Percentiles rank a stretch among this genome's conserved stretches.
These are phyloP conservation scores for Nyctalus aviator DNA, from an alignment of 2,797 vertebrate genomes.

Conservation along the genomic window DNA sequence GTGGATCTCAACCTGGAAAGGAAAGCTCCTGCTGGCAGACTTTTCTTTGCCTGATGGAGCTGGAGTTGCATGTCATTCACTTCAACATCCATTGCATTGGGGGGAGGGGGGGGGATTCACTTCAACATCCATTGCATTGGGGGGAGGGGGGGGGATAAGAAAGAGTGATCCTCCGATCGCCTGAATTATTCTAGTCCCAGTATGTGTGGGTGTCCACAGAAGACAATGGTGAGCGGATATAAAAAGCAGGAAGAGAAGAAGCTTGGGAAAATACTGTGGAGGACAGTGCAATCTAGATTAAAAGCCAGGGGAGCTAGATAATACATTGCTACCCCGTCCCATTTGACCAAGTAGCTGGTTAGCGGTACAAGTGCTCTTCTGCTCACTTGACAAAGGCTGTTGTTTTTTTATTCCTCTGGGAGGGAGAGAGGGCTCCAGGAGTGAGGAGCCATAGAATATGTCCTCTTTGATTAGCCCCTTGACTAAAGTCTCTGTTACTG, in stretches of 20 bases:
- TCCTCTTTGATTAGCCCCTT: constrained; percentile 61
- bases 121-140: neutral
- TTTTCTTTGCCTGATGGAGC: neutral
- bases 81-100: neutral
- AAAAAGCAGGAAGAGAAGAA: neutral
- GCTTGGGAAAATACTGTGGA: neutral
- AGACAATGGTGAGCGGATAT: neutral
- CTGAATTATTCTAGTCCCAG: neutral
- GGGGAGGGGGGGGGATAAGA: neutral
- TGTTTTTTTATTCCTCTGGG: neutral
- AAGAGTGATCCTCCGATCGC: neutral
- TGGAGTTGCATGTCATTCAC: neutral
- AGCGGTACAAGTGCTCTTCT: neutral
- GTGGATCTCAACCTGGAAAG: neutral
- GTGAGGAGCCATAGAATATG: neutral
- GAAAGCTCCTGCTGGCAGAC: neutral
- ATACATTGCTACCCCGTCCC: neutral
- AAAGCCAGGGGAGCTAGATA: neutral
- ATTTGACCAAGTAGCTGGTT: neutral
- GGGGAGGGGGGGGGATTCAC: neutral
- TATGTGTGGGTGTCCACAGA: neutral
- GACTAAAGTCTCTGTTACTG: constrained; percentile 54
- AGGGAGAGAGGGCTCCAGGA: neutral
- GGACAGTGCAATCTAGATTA: neutral
- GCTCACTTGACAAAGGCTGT: neutral